Evolutionary conservation across 2,797 vertebrate species (phyloP), one percentile per base, ranked within the genome.

Genomic region (Manis pentadactyla): DNA sequence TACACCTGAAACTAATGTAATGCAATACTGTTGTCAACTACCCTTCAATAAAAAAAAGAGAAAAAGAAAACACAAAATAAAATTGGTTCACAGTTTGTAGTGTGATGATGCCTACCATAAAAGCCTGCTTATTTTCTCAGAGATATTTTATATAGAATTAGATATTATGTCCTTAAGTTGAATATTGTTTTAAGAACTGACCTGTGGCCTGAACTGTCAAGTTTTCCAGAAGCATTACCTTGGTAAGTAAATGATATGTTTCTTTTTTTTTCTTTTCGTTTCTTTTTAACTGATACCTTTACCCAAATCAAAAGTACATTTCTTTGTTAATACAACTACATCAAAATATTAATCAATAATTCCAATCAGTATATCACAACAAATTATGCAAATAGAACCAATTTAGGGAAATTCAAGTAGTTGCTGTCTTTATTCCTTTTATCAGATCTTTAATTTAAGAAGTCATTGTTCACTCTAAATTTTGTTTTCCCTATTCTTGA

Each of bases 261-360:
- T 86, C 12, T 46, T 77, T 37, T 61, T 68, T 69, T 10, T 63
- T 46, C 13, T 71, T 66, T 66, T 78, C 2, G 34, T 85, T 81
- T 18, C 39, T 82, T 94, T 75, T 92, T 73, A 66, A 29, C 25
- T 53, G 23, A 64, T 27, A 18, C 7, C 5, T 63, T 82, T 87
- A 51, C 5, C 39, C 10, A 51, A 92, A 79, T 73, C 37, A 88
- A 78, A 21, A 66, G 79, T 87, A 64, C n/a, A 75, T 77, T 78
- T 87, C 53, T 74, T 64, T 82, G 12, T 75, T 81, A 82, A 19
- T n/a, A 69, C 6, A 88, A 57, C 10, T 61, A 61, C 79, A 83
- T 29, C 77, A 79, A 84, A 90, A 84, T 74, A 79, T 37, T 92
- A 61, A 49, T 29, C 53, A 84, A 81, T 90, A 81, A 88, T 66